Percentiles rank a stretch among this genome's conserved stretches.
Conservation (phyloP, 1,140 invertebrate species). For the Hylyphantes graminicola region DNA sequence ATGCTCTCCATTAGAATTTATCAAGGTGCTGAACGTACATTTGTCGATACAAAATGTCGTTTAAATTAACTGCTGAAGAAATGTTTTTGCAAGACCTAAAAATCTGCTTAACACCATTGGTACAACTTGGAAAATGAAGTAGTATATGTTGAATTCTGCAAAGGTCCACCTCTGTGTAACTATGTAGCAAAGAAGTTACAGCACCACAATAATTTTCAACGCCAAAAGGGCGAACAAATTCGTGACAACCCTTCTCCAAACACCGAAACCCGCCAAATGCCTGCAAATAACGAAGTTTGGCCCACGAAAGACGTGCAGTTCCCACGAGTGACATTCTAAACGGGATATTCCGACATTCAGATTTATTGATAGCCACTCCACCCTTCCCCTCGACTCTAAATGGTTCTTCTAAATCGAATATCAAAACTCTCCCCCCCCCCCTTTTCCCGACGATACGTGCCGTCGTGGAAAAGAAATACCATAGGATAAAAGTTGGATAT, state of each 20-base stretch:
- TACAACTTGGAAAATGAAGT: no score
- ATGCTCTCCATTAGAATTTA: no score
- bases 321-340: conserved; percentile 54
- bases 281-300: conserved; percentile 33
- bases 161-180: no score
- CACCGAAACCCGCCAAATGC: conserved; percentile 15
- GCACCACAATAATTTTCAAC: no score
- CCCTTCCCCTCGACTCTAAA: conserved; percentile 17
- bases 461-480: background rate
- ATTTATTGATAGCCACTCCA: conserved; percentile 57
- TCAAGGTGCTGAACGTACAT: no score
- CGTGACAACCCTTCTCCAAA: background rate
- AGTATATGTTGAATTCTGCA: no score
- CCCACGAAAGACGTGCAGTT: conserved; percentile 34
- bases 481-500: background rate
- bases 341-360: conserved; percentile 58
- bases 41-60: no score
- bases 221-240: background rate
- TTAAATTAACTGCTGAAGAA: no score
- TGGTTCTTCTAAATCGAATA: conserved; percentile 47
- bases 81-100: no score
- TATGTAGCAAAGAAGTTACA: no score
- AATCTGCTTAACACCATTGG: no score
- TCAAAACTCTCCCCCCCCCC: background rate
- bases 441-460: conserved; percentile 20